Evolutionary conservation across 2,113 vertebrate species (phyloP), one percentile per base, ranked within the genome.

Genomic region (Peromyscus maniculatus): DNA sequence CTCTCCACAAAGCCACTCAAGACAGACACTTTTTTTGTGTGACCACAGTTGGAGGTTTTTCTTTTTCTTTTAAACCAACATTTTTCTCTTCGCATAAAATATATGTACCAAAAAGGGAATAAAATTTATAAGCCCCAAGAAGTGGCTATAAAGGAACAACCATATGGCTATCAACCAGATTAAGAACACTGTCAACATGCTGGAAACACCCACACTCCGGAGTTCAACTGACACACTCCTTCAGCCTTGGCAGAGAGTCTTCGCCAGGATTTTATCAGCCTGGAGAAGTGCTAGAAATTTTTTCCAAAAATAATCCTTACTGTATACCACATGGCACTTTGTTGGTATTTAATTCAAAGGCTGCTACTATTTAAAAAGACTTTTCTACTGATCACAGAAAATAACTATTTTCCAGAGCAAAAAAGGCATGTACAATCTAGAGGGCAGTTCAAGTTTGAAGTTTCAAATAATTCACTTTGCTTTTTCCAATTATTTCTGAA

Each of bases 271-370:
- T 97, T 94, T 89, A 97, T 95, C 91, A 96, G 75, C 89, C 89
- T 69, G 36, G 62, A 96, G 91, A 94, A 91, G 80, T 69, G 96
- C 93, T 83, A 91, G 74, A 90, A 93, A 97, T n/a, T 74, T 64
- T 94, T 97, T 91, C 96, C 62, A 31, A 96, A 96, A 94, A 97
- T 96, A 97, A 78, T n/a, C 17, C 59, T 91, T 91, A 96, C 86
- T 94, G 46, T 96, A 94, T 3, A 92, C 88, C 72, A 91, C 86
- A 91, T 77, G 88, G 92, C 86, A 84, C 52, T 91, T 71, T 67
- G 79, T 78, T 94, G 95, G 88, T 91, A 97, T 96, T 98, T 95
- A 97, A 95, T 57, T 91, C 97, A 95, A 91, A 97, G 55, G 49
- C 80, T 91, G 59, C 46, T 87, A 87, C 80, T 94, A 96, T 97